phyloP scores from a whole-genome alignment of 2,888 invertebrate species.

The Ormia ochracea region DNA sequence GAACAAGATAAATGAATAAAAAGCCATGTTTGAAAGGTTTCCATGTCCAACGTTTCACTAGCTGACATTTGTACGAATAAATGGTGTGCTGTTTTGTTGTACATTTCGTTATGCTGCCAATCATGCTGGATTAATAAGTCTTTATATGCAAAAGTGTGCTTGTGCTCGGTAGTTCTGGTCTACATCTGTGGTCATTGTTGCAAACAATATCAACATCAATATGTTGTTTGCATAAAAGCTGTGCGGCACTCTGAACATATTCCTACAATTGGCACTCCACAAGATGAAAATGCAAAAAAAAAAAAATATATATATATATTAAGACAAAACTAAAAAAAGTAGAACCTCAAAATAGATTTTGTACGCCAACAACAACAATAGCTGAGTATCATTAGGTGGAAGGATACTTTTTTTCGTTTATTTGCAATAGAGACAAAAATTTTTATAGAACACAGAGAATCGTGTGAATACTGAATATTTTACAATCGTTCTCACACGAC shows the following conservation, averaged over 20 bases:
- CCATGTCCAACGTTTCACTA: constrained; percentile 38
- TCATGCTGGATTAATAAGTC: constrained; percentile 73
- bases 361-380: constrained; percentile 46
- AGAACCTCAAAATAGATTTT: constrained; percentile 58
- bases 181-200: constrained; percentile 62
- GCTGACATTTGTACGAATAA: constrained; percentile 46
- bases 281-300: background rate
- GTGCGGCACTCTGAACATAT: constrained; percentile 52
- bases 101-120: constrained; percentile 73
- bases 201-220: constrained; percentile 62
- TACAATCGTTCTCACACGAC: constrained; percentile 62
- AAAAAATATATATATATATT: background rate
- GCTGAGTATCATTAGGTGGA: constrained; percentile 15
- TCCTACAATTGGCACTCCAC: constrained; percentile 1
- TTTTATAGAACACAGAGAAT: background rate
- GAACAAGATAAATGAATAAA: constrained; percentile 63
- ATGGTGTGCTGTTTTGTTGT: constrained; percentile 64
- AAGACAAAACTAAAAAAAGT: constrained; percentile 1
- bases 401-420: constrained; percentile 49
- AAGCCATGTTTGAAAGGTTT: constrained; percentile 62
- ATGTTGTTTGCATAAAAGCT: constrained; percentile 62
- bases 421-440: constrained; percentile 29
- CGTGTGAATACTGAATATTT: constrained; percentile 41
- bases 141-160: background rate
- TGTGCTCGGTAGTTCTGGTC: constrained; percentile 38